These are phyloP conservation scores for Semaprochilodus insignis DNA, from an alignment of 2,797 vertebrate species.

Conservation along the genomic window DNA sequence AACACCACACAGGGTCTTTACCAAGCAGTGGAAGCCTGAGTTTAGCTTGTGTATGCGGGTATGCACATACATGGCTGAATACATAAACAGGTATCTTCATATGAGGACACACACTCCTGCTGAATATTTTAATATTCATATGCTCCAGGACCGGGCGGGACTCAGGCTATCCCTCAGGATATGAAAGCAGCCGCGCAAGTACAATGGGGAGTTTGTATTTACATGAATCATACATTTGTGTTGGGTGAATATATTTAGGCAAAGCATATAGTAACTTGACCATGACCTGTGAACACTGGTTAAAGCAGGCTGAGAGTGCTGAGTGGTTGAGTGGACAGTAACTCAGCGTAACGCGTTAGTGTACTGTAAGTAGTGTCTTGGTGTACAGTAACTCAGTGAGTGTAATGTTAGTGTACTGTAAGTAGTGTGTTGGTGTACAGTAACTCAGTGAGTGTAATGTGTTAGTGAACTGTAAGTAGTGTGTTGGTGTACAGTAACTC, in stretches of 20 bases:
- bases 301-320: no score
- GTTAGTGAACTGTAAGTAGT: no score
- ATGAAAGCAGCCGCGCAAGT: not conserved
- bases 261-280: not conserved
- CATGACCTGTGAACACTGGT: constrained; percentile 43
- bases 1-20: not conserved
- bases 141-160: constrained; percentile 17
- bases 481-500: no score
- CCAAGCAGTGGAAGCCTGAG: not conserved
- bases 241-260: constrained; percentile 3
- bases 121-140: constrained; percentile 39
- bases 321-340: no score
- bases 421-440: no score
- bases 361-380: no score
- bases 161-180: not conserved
- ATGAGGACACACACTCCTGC: not conserved
- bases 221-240: constrained; percentile 1
- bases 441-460: no score
- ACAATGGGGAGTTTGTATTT: not conserved
- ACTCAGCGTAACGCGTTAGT: no score
- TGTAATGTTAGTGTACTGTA: no score
- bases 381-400: no score
- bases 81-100: not conserved
- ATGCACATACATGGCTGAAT: not conserved
- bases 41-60: not conserved